Evolutionary conservation across 2,113 vertebrate genomes (phyloP).

Genomic region (Fulmarus glacialis): DNA sequence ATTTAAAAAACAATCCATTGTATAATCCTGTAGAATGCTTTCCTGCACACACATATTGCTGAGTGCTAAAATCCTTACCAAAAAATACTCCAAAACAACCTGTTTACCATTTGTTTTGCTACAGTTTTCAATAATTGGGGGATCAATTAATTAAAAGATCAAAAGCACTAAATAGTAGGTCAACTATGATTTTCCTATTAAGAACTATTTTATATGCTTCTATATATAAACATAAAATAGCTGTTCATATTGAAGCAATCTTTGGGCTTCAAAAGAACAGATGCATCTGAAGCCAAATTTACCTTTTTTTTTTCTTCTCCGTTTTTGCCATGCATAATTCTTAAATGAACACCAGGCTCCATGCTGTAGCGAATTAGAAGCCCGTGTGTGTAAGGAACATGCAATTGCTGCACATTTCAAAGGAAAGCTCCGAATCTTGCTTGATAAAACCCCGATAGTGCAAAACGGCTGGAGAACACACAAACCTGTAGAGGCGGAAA

Average conservation of each 20-base stretch:
- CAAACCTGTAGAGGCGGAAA: not conserved
- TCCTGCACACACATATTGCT: not conserved
- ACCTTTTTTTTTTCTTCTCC: not conserved
- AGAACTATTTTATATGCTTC: not conserved
- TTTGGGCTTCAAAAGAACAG: not conserved
- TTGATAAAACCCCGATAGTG: not conserved
- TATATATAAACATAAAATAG: constrained; percentile 31
- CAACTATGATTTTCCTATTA: not conserved
- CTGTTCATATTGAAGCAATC: not conserved
- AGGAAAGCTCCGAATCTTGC: not conserved
- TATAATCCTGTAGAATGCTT: not conserved
- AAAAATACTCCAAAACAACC: not conserved
- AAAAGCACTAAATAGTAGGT: constrained; percentile 23
- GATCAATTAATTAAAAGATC: constrained; percentile 39
- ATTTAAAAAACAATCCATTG: not conserved
- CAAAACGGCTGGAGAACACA: not conserved
- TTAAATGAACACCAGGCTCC: not conserved
- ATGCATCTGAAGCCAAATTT: not conserved
- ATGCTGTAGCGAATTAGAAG: not conserved
- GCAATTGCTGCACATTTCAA: not conserved
- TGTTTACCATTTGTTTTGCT: constrained; percentile 7
- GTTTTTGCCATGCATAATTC: not conserved
- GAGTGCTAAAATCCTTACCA: not conserved
- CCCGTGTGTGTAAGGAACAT: not conserved
- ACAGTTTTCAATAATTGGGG: constrained; percentile 3